Evolutionary conservation across 2,797 vertebrate species (phyloP).

Genomic region (Bucorvus abyssinicus): DNA sequence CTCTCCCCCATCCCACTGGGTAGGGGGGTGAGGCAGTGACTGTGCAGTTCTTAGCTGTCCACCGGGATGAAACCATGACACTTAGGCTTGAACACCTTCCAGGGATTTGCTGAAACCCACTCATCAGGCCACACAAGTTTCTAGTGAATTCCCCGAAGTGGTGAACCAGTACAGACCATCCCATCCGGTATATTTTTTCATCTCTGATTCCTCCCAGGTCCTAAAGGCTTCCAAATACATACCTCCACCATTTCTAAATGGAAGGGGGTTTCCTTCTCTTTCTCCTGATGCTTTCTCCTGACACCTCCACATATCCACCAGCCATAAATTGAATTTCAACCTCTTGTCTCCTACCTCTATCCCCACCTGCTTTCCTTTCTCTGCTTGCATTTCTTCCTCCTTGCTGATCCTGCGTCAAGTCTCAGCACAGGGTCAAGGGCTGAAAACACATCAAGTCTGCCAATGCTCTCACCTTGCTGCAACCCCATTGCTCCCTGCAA

Average conservation of each 20-base stretch:
- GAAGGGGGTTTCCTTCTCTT: background rate
- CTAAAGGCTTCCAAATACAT: background rate
- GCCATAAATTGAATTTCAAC: background rate
- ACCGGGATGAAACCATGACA: background rate
- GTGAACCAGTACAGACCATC: background rate
- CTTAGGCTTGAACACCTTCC: background rate
- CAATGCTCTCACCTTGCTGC: background rate
- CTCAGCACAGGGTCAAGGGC: rapidly evolving
- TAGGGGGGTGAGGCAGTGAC: background rate
- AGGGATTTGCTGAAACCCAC: background rate
- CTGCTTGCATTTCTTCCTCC: background rate
- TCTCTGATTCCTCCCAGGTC: background rate
- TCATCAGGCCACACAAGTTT: background rate
- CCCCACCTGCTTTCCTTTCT: background rate
- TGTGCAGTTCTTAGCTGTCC: background rate
- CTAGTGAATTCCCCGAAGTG: background rate
- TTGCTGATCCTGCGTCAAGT: background rate
- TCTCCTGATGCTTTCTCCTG: background rate
- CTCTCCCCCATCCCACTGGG: background rate
- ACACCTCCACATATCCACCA: background rate
- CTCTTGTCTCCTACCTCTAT: background rate
- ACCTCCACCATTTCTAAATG: background rate
- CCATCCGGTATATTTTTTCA: background rate
- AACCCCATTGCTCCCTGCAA: background rate
- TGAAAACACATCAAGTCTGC: background rate